Evolutionary conservation across 2,888 invertebrate species (phyloP), one percentile per base, ranked within the genome.

Genomic region (Watsonalla binaria): DNA sequence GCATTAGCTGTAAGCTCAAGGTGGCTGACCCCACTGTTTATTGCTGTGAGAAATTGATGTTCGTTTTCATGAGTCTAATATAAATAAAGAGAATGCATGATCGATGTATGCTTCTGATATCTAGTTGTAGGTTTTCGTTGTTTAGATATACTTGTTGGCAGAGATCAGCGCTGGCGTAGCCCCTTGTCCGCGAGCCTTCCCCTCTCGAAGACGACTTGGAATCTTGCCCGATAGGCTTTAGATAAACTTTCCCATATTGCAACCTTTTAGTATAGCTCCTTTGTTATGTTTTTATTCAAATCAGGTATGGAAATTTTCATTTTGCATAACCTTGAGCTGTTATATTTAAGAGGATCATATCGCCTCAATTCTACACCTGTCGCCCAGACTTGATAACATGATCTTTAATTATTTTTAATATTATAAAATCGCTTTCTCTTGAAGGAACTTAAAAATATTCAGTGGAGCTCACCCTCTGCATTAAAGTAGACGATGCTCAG

Each of bases 151-250:
- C 68, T 74, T 74, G 70, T 79, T 80, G 79, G 79, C 78, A 69
- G 60, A 67, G 69, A 72, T 72, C 72, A 66, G 68, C 62, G 74
- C 70, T 73, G 72, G 68, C 76, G 70, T 65, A 65, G 70, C 76
- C 70, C 63, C 73, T 70, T 63, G 58, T 59, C 56, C 63, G 61
- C 55, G 53, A 54, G 56, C 62, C 69, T 37, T 67, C 71, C 61
- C 59, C 68, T 71, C 76, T 76, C 77, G 71, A 77, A 76, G 78
- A 74, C 70, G 72, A 74, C 79, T 87, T 87, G 88, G 88, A 86
- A 82, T 60, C 66, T 73, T 86, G 88, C 87, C 87, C 84, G 82
- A 72, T 77, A 76, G 74, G 74, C 80, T 80, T 78, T 70, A 81
- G 80, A 82, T 83, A 81, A 80, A 75, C 74, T 68, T 63, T 71